Conservation (phyloP, 2,888 invertebrate genomes). For the Phania funesta region DNA sequence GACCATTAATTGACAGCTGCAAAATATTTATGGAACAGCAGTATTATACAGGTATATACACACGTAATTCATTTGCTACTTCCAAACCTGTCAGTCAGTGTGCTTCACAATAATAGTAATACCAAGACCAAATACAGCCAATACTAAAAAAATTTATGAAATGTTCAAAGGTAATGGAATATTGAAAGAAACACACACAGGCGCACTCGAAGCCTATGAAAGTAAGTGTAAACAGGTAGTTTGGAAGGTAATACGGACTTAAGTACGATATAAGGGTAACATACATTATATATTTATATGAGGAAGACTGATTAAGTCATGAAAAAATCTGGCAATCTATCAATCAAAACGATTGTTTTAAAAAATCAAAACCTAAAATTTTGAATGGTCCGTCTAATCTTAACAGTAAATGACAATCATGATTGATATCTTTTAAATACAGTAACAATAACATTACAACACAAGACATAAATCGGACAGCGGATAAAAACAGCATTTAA, state of each 20-base stretch:
- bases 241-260: background rate
- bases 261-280: background rate
- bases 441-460: too few species aligned
- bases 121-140: conserved; percentile 16
- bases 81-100: background rate
- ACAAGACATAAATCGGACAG: too few species aligned
- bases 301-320: too few species aligned
- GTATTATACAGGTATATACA: background rate
- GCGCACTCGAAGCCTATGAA: background rate
- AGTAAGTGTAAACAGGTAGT: conserved; percentile 31
- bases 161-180: conserved; percentile 31
- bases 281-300: background rate
- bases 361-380: too few species aligned
- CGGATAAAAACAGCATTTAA: too few species aligned
- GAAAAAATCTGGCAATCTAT: too few species aligned
- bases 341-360: too few species aligned
- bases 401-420: too few species aligned
- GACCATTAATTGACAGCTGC: conserved; percentile 1
- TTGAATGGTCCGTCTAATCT: too few species aligned
- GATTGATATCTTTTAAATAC: too few species aligned
- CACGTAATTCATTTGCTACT: background rate
- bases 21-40: background rate
- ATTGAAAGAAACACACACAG: background rate
- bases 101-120: background rate
- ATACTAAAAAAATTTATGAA: conserved; percentile 8